Base-by-base conservation (phyloP, 2,888 invertebrate species). In the Xestia sexstrigata region DNA sequence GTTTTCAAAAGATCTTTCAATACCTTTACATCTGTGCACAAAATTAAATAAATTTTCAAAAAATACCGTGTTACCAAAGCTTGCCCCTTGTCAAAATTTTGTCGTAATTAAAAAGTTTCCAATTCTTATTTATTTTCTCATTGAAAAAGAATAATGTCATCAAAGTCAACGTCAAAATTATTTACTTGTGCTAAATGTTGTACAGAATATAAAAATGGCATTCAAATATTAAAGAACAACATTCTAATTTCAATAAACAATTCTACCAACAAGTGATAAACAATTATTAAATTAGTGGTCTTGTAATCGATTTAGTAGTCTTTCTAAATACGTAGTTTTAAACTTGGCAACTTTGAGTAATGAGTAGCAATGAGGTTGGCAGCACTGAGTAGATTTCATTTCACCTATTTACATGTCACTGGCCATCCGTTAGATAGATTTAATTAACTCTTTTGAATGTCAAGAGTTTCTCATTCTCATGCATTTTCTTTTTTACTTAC, bases 391-490 rank as follows among this genome's bases (percentile, higher is more conserved):
- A 74, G 52, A 65, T 75, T 82, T 69, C n/a, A 72, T 78, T 83
- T 79, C 74, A 72, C 83, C 79, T 71, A 78, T 78, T 82, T 68
- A 73, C 68, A 81, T 74, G 63, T 39, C 42, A 58, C 20, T 60
- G 26, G 20, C 20, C 17, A 71, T 65, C 63, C 79, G 74, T 69
- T 74, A 47, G 26, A 71, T 55, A 45, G 67, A 70, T 76, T 81
- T 65, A 78, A 60, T 78, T 60, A 55, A 17, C 23, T 65, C 15
- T 60, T 47, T 63, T 70, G 23, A 63, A 70, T 67, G 42, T 78
- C 69, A 66, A 70, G 60, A 70, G 35, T 13, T 26, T 26, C 15
- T 60, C 47, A 62, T 62, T 62, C 11, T 2, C 6, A 47, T 58
- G 39, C 35, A 67, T 73, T 76, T 81, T 76, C 55, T 70, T 70